Base-by-base conservation (phyloP, 2,113 vertebrate genomes). In the Pagrus major region DNA sequence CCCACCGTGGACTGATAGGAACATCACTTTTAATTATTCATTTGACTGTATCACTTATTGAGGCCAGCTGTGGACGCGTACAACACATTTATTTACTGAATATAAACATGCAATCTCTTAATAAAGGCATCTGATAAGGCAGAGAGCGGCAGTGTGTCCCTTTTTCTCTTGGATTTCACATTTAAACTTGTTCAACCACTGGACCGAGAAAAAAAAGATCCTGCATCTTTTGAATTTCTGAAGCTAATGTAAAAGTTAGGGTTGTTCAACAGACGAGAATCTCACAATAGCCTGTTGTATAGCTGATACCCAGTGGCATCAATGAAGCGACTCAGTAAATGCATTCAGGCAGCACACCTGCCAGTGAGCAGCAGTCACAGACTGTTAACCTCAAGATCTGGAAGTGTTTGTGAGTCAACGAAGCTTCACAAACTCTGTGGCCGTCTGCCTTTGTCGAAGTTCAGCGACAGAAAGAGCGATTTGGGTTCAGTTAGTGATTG, bases 381-480 rank as follows among this genome's bases (percentile, higher is more conserved):
- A 76, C 93, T 84, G 95, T 94, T 95, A 94, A 94, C 94, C 95
- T 94, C 93, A 93, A 93, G 87, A 92, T 91, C 78, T 91, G 91
- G 88, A 93, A 87, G 90, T 92, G 90, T 92, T 85, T 88, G 86
- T 85, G 86, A 93, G 87, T 88, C 90, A 94, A 81, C 85, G 77
- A 86, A 90, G 89, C 93, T 87, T 94, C 85, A 92, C 83, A 91
- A 89, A 88, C 88, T 82, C 78, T 71, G 33, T 88, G 65, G 69
- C 78, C 51, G 21, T 82, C 83, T 87, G 70, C 76, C 76, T 88
- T 92, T 89, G 82, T 89, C 81, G 84, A 79, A 86, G 79, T 78
- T 77, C 69, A 9, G 47, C 52, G 71, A 41, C 79, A 82, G 84
- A 83, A 82, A 81, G 83, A 88, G 54, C 12, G 18, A 31, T 79